Evolutionary conservation across 2,888 invertebrate genomes (phyloP).

Genomic region (Nemapogon koenigi): DNA sequence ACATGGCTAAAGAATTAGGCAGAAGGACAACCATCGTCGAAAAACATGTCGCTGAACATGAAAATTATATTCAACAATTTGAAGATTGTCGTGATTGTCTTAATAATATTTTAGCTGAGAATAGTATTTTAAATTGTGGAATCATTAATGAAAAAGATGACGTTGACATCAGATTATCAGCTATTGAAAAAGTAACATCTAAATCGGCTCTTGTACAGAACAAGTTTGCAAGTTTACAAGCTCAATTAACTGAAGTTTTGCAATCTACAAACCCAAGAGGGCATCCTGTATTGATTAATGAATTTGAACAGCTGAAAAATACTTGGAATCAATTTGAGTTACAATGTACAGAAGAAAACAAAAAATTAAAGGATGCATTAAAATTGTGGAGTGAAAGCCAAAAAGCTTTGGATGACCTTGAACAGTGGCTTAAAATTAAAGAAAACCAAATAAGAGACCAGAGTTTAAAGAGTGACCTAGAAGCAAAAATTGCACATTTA

Average conservation of each 20-base stretch:
- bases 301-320: conserved; percentile 75
- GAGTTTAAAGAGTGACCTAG: conserved; percentile 84
- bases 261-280: conserved; percentile 79
- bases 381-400: conserved; percentile 85
- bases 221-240: conserved; percentile 72
- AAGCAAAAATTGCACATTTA: conserved; percentile 80
- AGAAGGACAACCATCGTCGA: conserved; percentile 72
- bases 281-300: conserved; percentile 74
- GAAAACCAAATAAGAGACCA: conserved; percentile 89
- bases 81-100: conserved; percentile 87
- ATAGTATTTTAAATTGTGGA: conserved; percentile 78
- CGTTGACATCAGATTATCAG: conserved; percentile 75
- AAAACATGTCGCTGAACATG: conserved; percentile 80
- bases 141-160: conserved; percentile 80
- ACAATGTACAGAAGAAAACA: conserved; percentile 73
- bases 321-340: conserved; percentile 79
- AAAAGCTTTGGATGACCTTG: conserved; percentile 76
- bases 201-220: conserved; percentile 78
- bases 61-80: conserved; percentile 79
- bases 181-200: conserved; percentile 77
- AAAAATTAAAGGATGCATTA: conserved; percentile 76
- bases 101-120: conserved; percentile 79
- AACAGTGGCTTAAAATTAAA: conserved; percentile 84
- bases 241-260: conserved; percentile 74
- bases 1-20: conserved; percentile 70